Base-by-base conservation (phyloP, 2,888 invertebrate species). In the Spialia ferax region DNA sequence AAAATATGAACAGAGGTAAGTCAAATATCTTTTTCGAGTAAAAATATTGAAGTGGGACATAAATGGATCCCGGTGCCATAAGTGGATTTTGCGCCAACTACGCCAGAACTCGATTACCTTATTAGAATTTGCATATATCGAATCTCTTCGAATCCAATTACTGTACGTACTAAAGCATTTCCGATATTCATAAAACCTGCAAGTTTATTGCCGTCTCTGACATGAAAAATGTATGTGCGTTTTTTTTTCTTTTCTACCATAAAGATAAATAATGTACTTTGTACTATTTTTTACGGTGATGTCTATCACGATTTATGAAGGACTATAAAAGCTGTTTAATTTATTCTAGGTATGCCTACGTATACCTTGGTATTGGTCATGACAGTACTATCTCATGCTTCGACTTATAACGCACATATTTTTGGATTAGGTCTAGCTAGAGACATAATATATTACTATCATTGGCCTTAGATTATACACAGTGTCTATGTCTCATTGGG, bases 111-210 rank as follows among this genome's bases (percentile, higher is more conserved):
- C 74, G 73, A 73, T 74, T 71, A 73, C 71, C 73, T 73, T 75
- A 75, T 76, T 75, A 76, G 73, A 76, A 75, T 76, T 76, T 73
- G 74, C 76, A 76, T 76, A 74, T 75, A 74, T 74, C 70, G 74
- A 73, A 72, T 71, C 71, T 70, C 67, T 71, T 71, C 74, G 71
- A 75, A 75, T 72, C 73, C 75, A 71, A 75, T 76, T 74, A 73
- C 70, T 71, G 70, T 70, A 69, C 72, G 68, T 60, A 54, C 59
- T 66, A 66, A 66, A 66, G 66, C 60, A 66, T 66, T 60, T 42
- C 66, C 52, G 38, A 66, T 60, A 66, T 66, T 66, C 66, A 60
- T 60, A 66, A 66, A 54, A 66, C 22, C 54, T 20, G 52, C 52
- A 22, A 60, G 66, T 66, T 66, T 66, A 66, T 52, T 66, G 42